Base-by-base conservation (phyloP, 2,888 invertebrate species). In the Thumatha senex region DNA sequence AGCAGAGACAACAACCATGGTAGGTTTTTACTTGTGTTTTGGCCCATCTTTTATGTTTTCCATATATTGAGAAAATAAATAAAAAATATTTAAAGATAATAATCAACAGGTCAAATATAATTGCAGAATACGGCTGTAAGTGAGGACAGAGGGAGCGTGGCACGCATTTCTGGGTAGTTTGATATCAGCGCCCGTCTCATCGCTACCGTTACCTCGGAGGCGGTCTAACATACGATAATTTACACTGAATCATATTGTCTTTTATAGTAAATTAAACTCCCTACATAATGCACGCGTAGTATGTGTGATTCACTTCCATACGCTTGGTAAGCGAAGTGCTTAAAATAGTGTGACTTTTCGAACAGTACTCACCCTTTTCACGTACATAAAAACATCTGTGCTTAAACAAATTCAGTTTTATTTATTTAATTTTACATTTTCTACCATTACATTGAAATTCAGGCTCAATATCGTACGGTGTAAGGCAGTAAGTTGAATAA, bases 91-190 rank as follows among this genome's bases (percentile, higher is more conserved):
- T 8, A 18, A 29, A 29, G 24, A 40, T 59, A 58, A 50, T 48
- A 62, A 67, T n/a, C 65, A 67, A 73, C 67, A 67, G 64, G 64
- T 70, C 62, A 62, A 62, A 72, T 72, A 70, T 63, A 61, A 70
- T 83, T 75, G 83, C 82, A 83, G 90, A 90, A 90, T 90, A 75
- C 58, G 76, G 64, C 89, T 70, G 69, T 74, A 70, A 73, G 73
- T 69, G 71, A 82, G 85, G 80, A 78, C 82, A 79, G 84, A 82
- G 86, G 78, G 86, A 87, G 86, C 82, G 85, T 82, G 81, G 85
- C 83, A 86, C 88, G 86, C 87, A 85, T 86, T 84, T 86, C 89
- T 80, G 83, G 80, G 86, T 90, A 91, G 90, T 91, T 88, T 86
- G 87, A 83, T 87, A 86, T 81, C 89, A 82, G 88, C 86, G 67